A percentile compares a stretch with the other conserved stretches of the same genome.
Evolutionary conservation across 2,888 invertebrate species (phyloP).

Genomic region (Cryptocephalus primarius): DNA sequence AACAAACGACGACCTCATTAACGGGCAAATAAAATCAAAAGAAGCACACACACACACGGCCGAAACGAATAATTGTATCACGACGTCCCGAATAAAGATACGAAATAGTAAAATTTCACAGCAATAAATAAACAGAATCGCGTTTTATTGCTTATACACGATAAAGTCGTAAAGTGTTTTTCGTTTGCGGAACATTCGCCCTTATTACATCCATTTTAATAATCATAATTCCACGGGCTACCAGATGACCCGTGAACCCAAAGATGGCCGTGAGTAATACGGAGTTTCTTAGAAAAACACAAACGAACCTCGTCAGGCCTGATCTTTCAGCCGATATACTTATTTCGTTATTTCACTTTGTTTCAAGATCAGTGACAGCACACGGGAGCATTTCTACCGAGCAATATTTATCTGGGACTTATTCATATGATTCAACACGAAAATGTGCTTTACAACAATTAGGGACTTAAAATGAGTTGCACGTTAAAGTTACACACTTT

Average conservation of each 20-base stretch:
- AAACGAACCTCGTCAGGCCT: conserved; percentile 17
- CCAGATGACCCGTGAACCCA: conserved; percentile 17
- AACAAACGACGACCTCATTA: too few relatives aligned
- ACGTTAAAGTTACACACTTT: too few relatives aligned
- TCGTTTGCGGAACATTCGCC: conserved; percentile 13
- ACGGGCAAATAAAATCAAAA: too few relatives aligned
- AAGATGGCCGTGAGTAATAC: conserved; percentile 16
- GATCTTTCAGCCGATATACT: conserved; percentile 12
- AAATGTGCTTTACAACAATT: too few relatives aligned
- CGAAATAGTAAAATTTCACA: conserved; percentile 13
- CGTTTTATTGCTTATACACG: conserved; percentile 16
- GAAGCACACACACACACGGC: background rate
- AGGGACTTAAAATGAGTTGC: too few relatives aligned
- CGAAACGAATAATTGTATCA: conserved; percentile 5
- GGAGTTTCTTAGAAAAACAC: conserved; percentile 13
- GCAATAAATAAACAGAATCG: conserved; percentile 16
- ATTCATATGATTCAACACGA: too few relatives aligned
- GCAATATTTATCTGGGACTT: too few relatives aligned
- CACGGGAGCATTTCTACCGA: background rate
- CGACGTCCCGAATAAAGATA: conserved; percentile 11
- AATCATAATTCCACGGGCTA: conserved; percentile 18
- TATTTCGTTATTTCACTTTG: background rate
- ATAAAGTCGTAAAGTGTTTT: conserved; percentile 11
- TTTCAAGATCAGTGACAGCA: background rate
- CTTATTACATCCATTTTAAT: conserved; percentile 19